Conservation (phyloP, 2,113 vertebrate species). For the Panthera uncia region DNA sequence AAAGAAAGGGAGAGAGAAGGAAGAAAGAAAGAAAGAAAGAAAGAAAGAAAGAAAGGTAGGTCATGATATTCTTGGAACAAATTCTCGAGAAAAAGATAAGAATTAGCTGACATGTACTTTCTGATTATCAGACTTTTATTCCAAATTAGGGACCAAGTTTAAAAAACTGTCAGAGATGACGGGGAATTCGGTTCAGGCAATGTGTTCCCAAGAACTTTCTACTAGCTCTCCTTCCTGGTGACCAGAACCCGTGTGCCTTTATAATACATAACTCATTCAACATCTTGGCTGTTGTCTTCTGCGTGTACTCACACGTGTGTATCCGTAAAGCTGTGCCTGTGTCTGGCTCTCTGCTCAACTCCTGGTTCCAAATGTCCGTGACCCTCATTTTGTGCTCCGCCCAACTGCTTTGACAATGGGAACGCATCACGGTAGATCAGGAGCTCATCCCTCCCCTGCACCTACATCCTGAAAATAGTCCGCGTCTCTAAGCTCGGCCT, state of each 20-base stretch:
- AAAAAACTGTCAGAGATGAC: neutral
- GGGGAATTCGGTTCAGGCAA: neutral
- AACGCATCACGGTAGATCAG: neutral
- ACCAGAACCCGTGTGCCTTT: neutral
- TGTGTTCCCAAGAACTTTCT: neutral
- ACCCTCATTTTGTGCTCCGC: neutral
- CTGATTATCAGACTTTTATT: neutral
- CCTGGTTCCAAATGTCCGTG: neutral
- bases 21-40: too few relatives aligned
- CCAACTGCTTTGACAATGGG: neutral
- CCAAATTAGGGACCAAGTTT: neutral
- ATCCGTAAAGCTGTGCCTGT: neutral
- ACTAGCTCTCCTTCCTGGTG: neutral
- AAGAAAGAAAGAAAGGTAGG: too few relatives aligned
- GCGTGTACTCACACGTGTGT: neutral
- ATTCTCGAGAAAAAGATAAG: neutral
- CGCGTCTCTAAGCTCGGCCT: neutral
- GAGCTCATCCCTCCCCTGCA: neutral
- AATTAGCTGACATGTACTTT: neutral
- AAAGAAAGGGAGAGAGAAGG: accelerated
- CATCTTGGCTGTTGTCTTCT: neutral
- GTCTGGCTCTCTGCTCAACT: neutral
- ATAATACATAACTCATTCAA: neutral
- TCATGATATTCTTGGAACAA: neutral
- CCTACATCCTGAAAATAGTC: neutral